Base-by-base conservation (phyloP, 2,113 vertebrate species). In the Nanger granti region DNA sequence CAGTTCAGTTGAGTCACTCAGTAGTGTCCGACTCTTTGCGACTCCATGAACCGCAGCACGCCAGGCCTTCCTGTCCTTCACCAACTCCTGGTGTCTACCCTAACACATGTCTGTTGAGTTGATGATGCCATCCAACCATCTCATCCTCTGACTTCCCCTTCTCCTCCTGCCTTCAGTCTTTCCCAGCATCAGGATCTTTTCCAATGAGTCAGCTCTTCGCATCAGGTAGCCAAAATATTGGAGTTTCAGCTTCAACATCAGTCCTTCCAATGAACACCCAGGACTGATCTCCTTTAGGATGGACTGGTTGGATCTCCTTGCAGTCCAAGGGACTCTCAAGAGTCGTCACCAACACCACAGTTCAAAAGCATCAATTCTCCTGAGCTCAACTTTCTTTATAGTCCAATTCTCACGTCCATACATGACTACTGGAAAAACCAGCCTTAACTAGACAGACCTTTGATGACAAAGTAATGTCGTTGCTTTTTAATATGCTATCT, bases 21-120 rank as follows among this genome's bases (percentile, higher is more conserved):
- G 1, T 73, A 6, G 20, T 73, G n/a, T 73, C n/a, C 0, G 0
- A 41, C 10, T 41, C 10, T 73, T 73, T 73, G n/a, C 0, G 20
- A 73, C 20, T 37, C n/a, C n/a, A 41, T 76, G 69, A 12, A 41
- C 69, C 5, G 3, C 20, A 76, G 37, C n/a, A 41, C 0, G 0
- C 20, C 22, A 76, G n/a, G 10, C 20, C 37, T 76, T 37, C 69
- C 10, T 76, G 69, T 73, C 69, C 69, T 12, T 76, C 69, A 76
- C 20, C 69, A 76, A 26, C 5, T 76, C n/a, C 69, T 0, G 1
- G 10, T 24, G n/a, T 41, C 69, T 76, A 7, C 37, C 20, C 22
- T 12, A 13, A 76, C n/a, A 24, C 37, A 24, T 26, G 37, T 76
- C 20, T 0, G 3, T 41, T 26, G 37, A 76, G 37, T 76, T 22